Percentiles rank a stretch among this genome's conserved stretches.
These are phyloP conservation scores for Ia io DNA, from an alignment of 2,113 vertebrate species.

Conservation along the genomic window DNA sequence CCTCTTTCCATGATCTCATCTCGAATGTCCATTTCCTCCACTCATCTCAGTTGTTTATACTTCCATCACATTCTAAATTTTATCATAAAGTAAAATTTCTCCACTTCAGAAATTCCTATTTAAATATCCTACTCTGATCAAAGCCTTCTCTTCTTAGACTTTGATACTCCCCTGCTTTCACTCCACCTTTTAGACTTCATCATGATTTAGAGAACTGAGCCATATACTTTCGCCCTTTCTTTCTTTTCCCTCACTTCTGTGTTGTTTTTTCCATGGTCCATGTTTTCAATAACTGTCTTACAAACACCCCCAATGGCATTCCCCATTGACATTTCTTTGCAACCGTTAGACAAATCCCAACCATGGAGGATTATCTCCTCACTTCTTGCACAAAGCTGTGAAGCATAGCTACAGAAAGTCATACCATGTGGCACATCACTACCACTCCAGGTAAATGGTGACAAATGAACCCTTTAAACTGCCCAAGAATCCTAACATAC, in stretches of 20 bases:
- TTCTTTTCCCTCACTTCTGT: not conserved
- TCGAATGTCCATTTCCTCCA: not conserved
- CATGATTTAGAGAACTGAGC: not conserved
- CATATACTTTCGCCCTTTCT: not conserved
- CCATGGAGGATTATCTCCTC: not conserved
- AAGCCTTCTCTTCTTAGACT: not conserved
- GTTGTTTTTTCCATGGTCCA: not conserved
- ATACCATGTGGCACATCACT: not conserved
- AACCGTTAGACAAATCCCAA: not conserved
- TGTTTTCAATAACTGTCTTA: not conserved
- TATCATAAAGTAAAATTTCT: not conserved
- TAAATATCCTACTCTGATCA: not conserved
- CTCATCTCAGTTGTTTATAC: not conserved
- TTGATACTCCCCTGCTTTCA: not conserved
- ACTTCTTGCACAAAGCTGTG: not conserved
- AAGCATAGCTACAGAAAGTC: not conserved
- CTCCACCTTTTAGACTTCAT: not conserved
- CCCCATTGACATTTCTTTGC: not conserved
- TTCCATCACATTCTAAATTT: conserved; percentile 6
- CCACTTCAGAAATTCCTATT: not conserved
- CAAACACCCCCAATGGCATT: not conserved
- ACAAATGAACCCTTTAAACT: not conserved
- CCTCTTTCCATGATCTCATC: not conserved
- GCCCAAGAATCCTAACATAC: not conserved
- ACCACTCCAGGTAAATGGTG: not conserved